These are phyloP conservation scores for Pagetopsis macropterus DNA, from an alignment of 2,797 vertebrate genomes.

Conservation along the genomic window DNA sequence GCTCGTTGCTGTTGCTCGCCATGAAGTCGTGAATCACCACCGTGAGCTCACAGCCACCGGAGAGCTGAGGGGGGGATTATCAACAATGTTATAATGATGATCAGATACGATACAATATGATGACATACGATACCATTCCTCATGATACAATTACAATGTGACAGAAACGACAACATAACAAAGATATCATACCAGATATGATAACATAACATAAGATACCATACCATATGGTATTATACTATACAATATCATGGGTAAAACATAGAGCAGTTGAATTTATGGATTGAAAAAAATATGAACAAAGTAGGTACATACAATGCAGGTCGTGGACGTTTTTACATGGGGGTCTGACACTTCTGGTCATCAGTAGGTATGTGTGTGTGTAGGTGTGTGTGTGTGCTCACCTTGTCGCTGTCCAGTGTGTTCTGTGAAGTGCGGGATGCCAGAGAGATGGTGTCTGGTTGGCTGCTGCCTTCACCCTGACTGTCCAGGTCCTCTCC, in stretches of 20 bases:
- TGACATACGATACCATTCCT: no score
- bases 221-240: no score
- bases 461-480: conserved; percentile 98
- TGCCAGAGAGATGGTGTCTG: conserved; percentile 97
- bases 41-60: conserved; percentile 96
- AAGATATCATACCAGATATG: no score
- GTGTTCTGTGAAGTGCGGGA: conserved; percentile 99
- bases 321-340: no score
- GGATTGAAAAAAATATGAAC: no score
- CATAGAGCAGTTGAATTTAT: no score
- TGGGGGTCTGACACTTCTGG: neutral
- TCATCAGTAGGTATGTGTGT: neutral
- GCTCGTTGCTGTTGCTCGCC: conserved; percentile 95
- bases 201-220: no score
- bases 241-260: no score
- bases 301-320: no score
- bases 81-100: neutral
- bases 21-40: conserved; percentile 98
- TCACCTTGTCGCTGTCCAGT: conserved; percentile 97
- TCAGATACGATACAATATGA: no score
- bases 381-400: conserved; percentile 20
- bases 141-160: no score
- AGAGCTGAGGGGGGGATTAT: conserved; percentile 83
- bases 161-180: no score
- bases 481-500: conserved; percentile 98